Conservation (phyloP, 2,888 invertebrate genomes). For the Platerodrilus igneus region DNA sequence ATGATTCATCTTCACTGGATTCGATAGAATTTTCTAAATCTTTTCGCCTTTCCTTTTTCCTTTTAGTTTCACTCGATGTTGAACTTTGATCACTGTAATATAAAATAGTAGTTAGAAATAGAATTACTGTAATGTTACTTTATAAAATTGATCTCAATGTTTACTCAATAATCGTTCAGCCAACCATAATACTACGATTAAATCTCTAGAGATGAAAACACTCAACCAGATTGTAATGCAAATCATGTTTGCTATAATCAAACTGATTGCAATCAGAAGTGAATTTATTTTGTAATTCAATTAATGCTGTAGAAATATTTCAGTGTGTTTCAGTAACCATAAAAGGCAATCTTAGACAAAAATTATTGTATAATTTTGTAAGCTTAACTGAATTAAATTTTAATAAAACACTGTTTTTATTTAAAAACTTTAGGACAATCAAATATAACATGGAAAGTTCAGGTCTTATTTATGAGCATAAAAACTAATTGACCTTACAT, state of each 20-base stretch:
- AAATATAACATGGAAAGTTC: too few species aligned
- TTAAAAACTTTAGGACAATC: too few species aligned
- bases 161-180: slow-evolving; percentile 48
- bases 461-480: too few species aligned
- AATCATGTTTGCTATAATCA: slow-evolving; percentile 44
- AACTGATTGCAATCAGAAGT: slow-evolving; percentile 32
- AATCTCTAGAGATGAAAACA: slow-evolving; percentile 28
- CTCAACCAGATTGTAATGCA: slow-evolving; percentile 45
- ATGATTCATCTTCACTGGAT: slow-evolving; percentile 54
- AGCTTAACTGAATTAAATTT: too few species aligned
- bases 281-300: too few species aligned
- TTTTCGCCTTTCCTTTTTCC: slow-evolving; percentile 57
- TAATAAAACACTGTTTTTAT: too few species aligned
- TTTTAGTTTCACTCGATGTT: slow-evolving; percentile 51
- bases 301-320: too few species aligned
- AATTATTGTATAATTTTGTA: too few species aligned
- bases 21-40: slow-evolving; percentile 54
- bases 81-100: slow-evolving; percentile 47
- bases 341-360: too few species aligned
- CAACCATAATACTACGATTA: slow-evolving; percentile 45
- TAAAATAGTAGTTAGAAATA: background rate
- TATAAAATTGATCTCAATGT: slow-evolving; percentile 46
- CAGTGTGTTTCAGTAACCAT: too few species aligned
- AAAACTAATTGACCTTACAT: too few species aligned
- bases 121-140: slow-evolving; percentile 36